These are phyloP conservation scores for Harmothoe impar DNA, from an alignment of 2,888 invertebrate species.

Conservation along the genomic window DNA sequence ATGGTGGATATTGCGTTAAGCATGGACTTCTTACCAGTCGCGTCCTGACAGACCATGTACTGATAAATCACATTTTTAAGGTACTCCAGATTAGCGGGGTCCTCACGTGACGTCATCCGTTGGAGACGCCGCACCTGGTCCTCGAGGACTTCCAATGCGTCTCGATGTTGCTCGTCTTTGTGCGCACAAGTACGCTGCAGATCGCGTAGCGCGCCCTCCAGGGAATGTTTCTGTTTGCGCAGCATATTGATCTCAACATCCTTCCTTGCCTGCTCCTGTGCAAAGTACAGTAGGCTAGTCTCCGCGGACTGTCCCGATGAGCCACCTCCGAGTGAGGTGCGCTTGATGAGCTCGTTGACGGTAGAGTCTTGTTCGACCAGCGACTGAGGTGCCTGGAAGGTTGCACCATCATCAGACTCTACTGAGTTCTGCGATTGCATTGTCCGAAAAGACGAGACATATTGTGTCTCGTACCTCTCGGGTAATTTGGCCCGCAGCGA, in stretches of 20 bases:
- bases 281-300: constrained; percentile 89
- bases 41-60: constrained; percentile 89
- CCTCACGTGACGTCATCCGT: constrained; percentile 87
- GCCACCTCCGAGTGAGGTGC: constrained; percentile 61
- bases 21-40: constrained; percentile 90
- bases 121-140: constrained; percentile 84
- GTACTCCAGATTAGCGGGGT: constrained; percentile 92
- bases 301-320: constrained; percentile 72
- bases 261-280: constrained; percentile 91
- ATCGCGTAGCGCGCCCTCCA: constrained; percentile 86
- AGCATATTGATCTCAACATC: constrained; percentile 90
- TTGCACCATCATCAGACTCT: neutral
- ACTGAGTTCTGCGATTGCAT: constrained; percentile 58
- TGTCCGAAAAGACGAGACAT: constrained; percentile 58
- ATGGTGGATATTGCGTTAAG: constrained; percentile 94
- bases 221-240: constrained; percentile 88
- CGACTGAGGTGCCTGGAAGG: constrained; percentile 47
- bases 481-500: constrained; percentile 77
- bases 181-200: constrained; percentile 83
- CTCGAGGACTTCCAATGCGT: constrained; percentile 85
- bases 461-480: constrained; percentile 61
- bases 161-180: constrained; percentile 83
- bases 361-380: constrained; percentile 59
- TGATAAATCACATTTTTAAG: constrained; percentile 94
- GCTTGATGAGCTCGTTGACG: constrained; percentile 64